A percentile compares a stretch with the other conserved stretches of the same genome.
Evolutionary conservation across 2,797 vertebrate species (phyloP).

Genomic region (Alcedo atthis): DNA sequence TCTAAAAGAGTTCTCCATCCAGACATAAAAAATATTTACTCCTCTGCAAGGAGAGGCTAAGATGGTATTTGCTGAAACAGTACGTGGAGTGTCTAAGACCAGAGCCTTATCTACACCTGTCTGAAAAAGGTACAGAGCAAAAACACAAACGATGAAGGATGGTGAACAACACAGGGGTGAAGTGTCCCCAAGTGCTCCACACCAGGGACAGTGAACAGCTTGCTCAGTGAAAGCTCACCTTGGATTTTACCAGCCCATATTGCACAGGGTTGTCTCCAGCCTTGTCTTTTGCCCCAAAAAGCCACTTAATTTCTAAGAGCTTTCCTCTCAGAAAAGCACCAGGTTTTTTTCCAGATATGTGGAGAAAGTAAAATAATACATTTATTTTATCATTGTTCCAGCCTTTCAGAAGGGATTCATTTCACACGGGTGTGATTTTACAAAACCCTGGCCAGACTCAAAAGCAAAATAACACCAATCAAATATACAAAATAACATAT

Average conservation of each 20-base stretch:
- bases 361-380: background rate
- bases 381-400: background rate
- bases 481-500: background rate
- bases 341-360: background rate
- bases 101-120: background rate
- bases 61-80: background rate
- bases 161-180: background rate
- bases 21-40: background rate
- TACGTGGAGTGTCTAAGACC: fast-evolving
- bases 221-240: background rate
- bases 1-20: background rate
- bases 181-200: fast-evolving
- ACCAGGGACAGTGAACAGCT: background rate
- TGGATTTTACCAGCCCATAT: background rate
- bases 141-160: background rate
- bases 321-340: background rate
- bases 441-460: background rate
- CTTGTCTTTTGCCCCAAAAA: background rate
- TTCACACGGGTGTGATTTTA: background rate
- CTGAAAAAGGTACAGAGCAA: background rate
- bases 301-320: background rate
- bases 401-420: background rate
- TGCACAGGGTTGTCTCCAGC: background rate
- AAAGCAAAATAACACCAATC: background rate
- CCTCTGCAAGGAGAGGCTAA: background rate